Percentiles rank a stretch among this genome's conserved stretches.
These are phyloP conservation scores for Plebejus melissa DNA, from an alignment of 2,888 invertebrate genomes.

Conservation along the genomic window DNA sequence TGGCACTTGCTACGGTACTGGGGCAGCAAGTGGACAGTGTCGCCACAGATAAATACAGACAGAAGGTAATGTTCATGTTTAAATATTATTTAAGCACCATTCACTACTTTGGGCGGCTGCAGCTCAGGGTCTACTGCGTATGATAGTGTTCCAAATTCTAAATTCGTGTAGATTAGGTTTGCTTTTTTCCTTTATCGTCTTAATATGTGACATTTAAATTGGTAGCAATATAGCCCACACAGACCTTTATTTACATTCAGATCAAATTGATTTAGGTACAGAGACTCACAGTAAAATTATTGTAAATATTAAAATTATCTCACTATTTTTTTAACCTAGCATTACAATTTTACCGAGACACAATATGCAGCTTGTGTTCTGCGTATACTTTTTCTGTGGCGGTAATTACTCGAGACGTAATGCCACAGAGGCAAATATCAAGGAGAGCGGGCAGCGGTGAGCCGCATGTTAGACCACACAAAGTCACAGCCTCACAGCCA, in stretches of 20 bases:
- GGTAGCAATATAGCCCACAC: too few relatives aligned
- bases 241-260: too few relatives aligned
- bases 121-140: neutral
- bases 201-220: too few relatives aligned
- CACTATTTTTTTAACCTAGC: too few relatives aligned
- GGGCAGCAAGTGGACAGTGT: slow-evolving; percentile 4
- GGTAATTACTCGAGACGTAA: slow-evolving; percentile 5
- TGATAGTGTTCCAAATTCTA: neutral
- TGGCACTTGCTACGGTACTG: slow-evolving; percentile 9
- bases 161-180: too few relatives aligned
- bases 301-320: too few relatives aligned
- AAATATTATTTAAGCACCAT: too few relatives aligned
- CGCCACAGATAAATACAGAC: slow-evolving; percentile 1
- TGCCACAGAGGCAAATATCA: slow-evolving; percentile 12
- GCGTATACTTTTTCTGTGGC: neutral
- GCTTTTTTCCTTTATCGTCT: too few relatives aligned
- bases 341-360: too few relatives aligned
- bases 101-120: too few relatives aligned
- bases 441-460: slow-evolving; percentile 7
- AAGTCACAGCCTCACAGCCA: neutral
- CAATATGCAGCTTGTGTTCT: neutral
- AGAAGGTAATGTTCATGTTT: neutral
- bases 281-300: too few relatives aligned
- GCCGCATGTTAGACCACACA: slow-evolving; percentile 15
- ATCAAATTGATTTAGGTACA: too few relatives aligned